Percentiles rank a stretch among this genome's conserved stretches.
Evolutionary conservation across 2,797 vertebrate species (phyloP).

Genomic region (Phalloptychus januarius): DNA sequence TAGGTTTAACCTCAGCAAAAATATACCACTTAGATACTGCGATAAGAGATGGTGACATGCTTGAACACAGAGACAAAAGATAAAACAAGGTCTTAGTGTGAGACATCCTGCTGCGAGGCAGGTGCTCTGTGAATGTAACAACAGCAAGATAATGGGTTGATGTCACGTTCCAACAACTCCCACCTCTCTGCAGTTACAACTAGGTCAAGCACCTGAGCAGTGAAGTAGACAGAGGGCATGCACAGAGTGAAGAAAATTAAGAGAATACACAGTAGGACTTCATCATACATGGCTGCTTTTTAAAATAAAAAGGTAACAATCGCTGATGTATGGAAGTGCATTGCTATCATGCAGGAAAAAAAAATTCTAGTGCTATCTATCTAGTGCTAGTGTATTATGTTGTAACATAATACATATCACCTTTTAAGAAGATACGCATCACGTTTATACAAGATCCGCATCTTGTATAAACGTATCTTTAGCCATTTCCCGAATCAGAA

Average conservation of each 20-base stretch:
- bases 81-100: constrained; percentile 43
- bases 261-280: background rate
- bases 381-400: no score
- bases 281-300: constrained; percentile 1
- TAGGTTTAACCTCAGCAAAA: constrained; percentile 26
- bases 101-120: constrained; percentile 34
- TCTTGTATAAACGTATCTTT: no score
- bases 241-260: constrained; percentile 2
- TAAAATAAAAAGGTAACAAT: background rate
- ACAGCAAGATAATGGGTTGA: constrained; percentile 22
- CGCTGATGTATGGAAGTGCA: no score
- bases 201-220: constrained; percentile 41
- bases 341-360: no score
- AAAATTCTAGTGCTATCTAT: no score
- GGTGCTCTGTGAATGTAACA: constrained; percentile 21
- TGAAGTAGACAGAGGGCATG: constrained; percentile 5
- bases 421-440: no score
- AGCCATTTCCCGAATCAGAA: no score
- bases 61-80: constrained; percentile 19
- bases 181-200: constrained; percentile 29
- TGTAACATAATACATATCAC: no score
- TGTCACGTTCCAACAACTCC: constrained; percentile 17
- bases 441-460: no score
- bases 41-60: constrained; percentile 10
- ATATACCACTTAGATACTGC: constrained; percentile 20